Conservation (phyloP, 1,140 invertebrate species). For the Ridgeia piscesae region DNA sequence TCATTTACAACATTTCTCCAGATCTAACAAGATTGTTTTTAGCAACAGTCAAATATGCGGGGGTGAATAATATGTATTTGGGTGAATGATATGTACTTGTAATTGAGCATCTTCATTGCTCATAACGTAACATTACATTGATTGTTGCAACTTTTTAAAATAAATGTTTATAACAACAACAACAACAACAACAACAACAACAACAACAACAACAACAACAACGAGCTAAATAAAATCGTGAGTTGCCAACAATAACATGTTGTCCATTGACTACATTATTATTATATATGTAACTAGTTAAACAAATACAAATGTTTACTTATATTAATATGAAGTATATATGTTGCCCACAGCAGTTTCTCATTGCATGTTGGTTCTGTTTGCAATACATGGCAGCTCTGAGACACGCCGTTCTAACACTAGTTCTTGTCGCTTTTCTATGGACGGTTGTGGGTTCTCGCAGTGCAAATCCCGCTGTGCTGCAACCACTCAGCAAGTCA, state of each 20-base stretch:
- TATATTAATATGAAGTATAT: neutral
- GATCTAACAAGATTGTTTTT: neutral
- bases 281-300: neutral
- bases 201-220: too few relatives aligned
- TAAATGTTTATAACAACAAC: too few relatives aligned
- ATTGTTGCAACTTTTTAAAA: too few relatives aligned
- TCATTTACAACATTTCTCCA: neutral
- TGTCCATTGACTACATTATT: neutral
- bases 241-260: neutral
- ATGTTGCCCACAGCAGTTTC: neutral
- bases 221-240: too few relatives aligned
- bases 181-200: too few relatives aligned
- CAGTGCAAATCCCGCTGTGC: neutral
- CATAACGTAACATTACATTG: neutral
- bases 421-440: neutral
- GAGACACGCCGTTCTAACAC: neutral
- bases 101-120: neutral
- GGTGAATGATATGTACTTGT: too few relatives aligned
- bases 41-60: too few relatives aligned
- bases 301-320: neutral
- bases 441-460: neutral
- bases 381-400: neutral
- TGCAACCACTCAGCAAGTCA: neutral
- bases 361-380: neutral
- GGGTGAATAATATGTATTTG: too few relatives aligned